Evolutionary conservation across 2,113 vertebrate genomes (phyloP), one percentile per base, ranked within the genome.

Genomic region (Ciconia boyciana): DNA sequence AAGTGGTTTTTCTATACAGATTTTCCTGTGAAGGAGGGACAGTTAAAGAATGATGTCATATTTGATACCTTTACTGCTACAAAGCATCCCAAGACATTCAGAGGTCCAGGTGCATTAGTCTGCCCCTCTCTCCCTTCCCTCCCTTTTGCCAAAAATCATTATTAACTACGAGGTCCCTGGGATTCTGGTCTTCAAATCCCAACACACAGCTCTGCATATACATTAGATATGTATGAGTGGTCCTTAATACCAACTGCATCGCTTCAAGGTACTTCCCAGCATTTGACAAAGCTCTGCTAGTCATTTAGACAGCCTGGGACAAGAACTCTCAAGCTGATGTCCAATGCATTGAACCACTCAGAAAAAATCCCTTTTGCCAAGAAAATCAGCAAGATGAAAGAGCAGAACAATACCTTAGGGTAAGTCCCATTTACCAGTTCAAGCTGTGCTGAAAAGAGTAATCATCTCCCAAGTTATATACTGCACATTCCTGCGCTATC

Each of bases 401-500:
- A 57, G 32, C 48, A 84, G 46, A 22, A 41, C 48, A 90, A 72
- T 17, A 24, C 22, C 21, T 44, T 3, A 32, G 36, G 46, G 22
- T 39, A 54, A 85, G n/a, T 28, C 32, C 11, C 39, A 60, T 32
- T 39, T 25, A 25, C 43, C 75, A 66, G 31, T 25, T 69, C 25
- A 41, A 60, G 49, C 72, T 64, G 71, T 52, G 74, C 39, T 65
- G 68, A 26, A 48, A 44, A 74, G 36, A 65, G 11, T 22, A 11
- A 44, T 71, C 46, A 22, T 41, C 25, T 49, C 69, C 26, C 10
- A 24, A 28, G 77, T n/a, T 18, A 19, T 22, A 22, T 1, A 28
- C n/a, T 16, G 55, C 77, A 26, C 96, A 89, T 80, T 81, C 92
- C 89, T 88, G 65, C 2, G 2, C 51, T 90, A 74, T 90, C 93